phyloP scores from a whole-genome alignment of 2,113 vertebrate species.

The Brachypodius melanocephalos region DNA sequence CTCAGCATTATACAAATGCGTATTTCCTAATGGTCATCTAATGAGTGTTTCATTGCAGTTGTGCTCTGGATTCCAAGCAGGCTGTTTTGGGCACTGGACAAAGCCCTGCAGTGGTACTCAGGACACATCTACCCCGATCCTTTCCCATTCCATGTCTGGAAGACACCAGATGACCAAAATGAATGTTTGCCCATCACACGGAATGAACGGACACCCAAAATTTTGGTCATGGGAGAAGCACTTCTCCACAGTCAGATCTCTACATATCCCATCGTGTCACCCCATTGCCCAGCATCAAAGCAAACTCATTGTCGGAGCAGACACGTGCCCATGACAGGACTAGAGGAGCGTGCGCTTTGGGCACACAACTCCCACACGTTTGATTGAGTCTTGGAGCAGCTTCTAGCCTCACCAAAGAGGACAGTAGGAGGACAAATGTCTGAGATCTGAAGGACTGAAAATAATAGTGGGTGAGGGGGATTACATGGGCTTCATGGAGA shows the following conservation, averaged over 20 bases:
- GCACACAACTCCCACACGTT: rapidly evolving
- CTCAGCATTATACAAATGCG: not conserved
- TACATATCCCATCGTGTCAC: not conserved
- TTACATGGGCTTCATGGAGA: not conserved
- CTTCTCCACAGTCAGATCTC: not conserved
- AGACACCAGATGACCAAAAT: not conserved
- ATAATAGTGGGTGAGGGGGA: rapidly evolving
- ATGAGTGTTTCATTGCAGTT: not conserved
- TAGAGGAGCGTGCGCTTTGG: rapidly evolving
- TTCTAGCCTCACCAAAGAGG: not conserved
- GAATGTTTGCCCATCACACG: not conserved
- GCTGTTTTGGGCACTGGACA: not conserved
- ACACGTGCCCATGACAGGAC: rapidly evolving
- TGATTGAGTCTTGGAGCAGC: not conserved
- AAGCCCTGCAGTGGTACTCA: not conserved
- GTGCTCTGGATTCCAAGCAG: not conserved
- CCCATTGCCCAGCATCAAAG: not conserved
- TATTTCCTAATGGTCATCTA: not conserved
- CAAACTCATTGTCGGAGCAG: not conserved
- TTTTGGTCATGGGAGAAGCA: not conserved
- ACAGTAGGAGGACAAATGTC: not conserved
- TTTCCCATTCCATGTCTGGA: not conserved
- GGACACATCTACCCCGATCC: rapidly evolving
- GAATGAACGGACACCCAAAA: not conserved
- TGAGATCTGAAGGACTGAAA: not conserved